These are phyloP conservation scores for Hypanus sabinus DNA, from an alignment of 2,113 vertebrate species.

Conservation along the genomic window DNA sequence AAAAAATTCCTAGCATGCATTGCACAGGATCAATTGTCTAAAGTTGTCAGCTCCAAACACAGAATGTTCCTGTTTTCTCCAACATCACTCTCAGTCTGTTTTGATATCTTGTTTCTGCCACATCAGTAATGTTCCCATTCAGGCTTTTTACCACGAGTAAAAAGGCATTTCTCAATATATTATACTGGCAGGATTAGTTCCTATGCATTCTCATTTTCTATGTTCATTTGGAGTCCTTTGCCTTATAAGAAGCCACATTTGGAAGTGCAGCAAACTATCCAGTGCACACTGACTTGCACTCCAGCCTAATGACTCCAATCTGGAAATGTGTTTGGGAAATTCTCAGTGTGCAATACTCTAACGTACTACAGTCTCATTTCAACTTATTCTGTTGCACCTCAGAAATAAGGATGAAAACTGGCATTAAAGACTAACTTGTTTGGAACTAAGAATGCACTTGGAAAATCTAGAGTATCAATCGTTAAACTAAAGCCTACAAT, in stretches of 20 bases:
- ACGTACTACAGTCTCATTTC: neutral
- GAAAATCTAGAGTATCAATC: neutral
- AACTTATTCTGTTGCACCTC: neutral
- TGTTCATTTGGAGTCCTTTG: neutral
- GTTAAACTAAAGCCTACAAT: neutral
- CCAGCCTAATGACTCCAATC: too few relatives aligned
- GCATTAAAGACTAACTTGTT: neutral
- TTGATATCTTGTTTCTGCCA: neutral
- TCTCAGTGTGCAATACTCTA: neutral
- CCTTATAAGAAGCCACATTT: neutral
- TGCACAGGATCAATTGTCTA: neutral
- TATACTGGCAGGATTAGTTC: neutral
- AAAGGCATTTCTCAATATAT: neutral
- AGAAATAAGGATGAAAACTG: neutral
- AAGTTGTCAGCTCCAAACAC: neutral
- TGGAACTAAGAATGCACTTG: neutral
- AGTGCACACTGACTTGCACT: neutral
- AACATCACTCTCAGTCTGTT: neutral
- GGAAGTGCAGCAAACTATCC: neutral
- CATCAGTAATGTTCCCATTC: too few relatives aligned
- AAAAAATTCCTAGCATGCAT: neutral
- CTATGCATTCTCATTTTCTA: neutral
- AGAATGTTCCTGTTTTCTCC: neutral
- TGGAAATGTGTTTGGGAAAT: neutral
- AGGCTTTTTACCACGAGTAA: too few relatives aligned